Evolutionary conservation across 2,797 vertebrate genomes (phyloP).

Genomic region (Steatocranus sp.): DNA sequence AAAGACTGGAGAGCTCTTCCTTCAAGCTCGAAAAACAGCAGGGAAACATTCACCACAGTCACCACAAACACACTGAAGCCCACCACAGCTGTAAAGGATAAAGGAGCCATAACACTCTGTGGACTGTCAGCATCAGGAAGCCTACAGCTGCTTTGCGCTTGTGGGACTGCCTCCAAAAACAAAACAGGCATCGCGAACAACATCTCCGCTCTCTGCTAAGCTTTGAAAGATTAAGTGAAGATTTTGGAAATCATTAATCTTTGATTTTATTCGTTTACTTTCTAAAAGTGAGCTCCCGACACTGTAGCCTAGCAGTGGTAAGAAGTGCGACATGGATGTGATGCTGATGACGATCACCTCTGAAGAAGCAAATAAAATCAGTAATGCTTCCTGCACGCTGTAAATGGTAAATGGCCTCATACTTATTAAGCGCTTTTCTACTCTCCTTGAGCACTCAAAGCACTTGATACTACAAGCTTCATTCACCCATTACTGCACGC

Average conservation of each 20-base stretch:
- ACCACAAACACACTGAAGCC: not conserved
- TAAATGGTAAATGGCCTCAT: not conserved
- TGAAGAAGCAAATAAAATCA: not conserved
- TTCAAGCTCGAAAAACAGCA: constrained; percentile 2
- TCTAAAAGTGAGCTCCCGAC: not conserved
- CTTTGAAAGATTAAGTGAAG: not conserved
- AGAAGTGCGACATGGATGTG: not conserved
- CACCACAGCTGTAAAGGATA: not conserved
- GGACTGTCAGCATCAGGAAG: not conserved
- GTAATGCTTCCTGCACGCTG: not conserved
- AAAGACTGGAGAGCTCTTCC: constrained; percentile 7
- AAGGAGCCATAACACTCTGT: not conserved
- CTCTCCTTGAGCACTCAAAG: not conserved
- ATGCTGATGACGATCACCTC: not conserved
- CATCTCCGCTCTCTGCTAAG: not conserved
- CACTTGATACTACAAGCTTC: not conserved
- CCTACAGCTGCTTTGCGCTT: not conserved
- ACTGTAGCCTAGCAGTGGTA: not conserved
- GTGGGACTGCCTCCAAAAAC: not conserved
- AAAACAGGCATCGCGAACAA: not conserved
- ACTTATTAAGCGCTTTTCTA: not conserved
- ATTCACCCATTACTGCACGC: not conserved
- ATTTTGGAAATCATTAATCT: not conserved
- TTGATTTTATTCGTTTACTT: not conserved
- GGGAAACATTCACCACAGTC: not conserved